Evolutionary conservation across 2,797 vertebrate species (phyloP), one percentile per base, ranked within the genome.

Genomic region (Prunella strophiata): DNA sequence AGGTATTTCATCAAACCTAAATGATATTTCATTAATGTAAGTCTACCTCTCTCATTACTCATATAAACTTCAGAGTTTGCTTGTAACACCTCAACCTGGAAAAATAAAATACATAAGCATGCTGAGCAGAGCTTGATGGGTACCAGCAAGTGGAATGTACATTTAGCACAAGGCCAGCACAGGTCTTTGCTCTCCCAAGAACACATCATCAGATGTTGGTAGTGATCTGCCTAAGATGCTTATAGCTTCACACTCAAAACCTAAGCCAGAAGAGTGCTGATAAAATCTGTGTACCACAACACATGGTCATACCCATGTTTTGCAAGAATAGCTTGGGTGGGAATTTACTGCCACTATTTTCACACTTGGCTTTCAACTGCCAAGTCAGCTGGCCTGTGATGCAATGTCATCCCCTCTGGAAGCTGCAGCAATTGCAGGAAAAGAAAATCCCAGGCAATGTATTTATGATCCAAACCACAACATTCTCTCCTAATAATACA

Each of bases 51-150:
- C 48, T 68, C 23, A 13, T 72, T 45, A 36, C 50, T 74, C 45
- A 6, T 30, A 4, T 52, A 27, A 86, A 29, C 36, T 59, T 84
- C 21, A 17, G 29, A 40, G 10, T 80, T 82, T 58, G 15, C 26
- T 67, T 17, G 0, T n/a, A 20, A 29, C 10, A 13, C 8, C 34
- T 68, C 32, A 67, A 1, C 20, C 7, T 72, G 63, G n/a, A 38
- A 75, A 59, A 57, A 58, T 8, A 29, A 18, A 58, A 12, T 42
- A 34, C 0, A 0, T 43, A 27, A 19, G 13, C 3, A 4, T 12
- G 13, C 32, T 77, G 27, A 61, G 26, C n/a, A 66, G 66, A 78
- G 30, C 14, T 45, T 66, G 22, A 25, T 54, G 50, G 29, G 19
- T 27, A 22, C 50, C 14, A 14, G 16, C 21, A 14, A 43, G 27